Percentiles rank a stretch among this genome's conserved stretches.
These are phyloP conservation scores for Clarias fuscus DNA, from an alignment of 2,797 vertebrate genomes.

Conservation along the genomic window DNA sequence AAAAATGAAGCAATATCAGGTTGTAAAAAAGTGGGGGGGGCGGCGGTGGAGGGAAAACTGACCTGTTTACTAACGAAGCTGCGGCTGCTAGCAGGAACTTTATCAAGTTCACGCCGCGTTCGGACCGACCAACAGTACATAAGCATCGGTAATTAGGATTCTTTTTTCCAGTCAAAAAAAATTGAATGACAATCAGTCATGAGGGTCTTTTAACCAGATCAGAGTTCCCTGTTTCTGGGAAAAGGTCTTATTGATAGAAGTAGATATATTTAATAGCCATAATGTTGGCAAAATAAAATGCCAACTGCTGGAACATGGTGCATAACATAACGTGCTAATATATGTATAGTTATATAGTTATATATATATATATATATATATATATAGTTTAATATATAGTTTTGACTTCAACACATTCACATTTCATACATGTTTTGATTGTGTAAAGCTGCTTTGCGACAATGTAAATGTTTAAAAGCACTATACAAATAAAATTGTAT, in stretches of 20 bases:
- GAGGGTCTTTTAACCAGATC: background rate
- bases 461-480: too few relatives aligned
- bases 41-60: constrained; percentile 38
- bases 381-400: too few relatives aligned
- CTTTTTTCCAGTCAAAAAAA: background rate
- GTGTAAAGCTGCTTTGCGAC: too few relatives aligned
- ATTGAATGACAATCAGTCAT: background rate
- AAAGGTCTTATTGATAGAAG: background rate
- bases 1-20: constrained; percentile 56
- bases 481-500: too few relatives aligned
- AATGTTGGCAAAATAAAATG: too few relatives aligned
- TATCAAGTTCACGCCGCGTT: constrained; percentile 50
- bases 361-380: too few relatives aligned
- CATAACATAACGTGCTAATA: too few relatives aligned
- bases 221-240: background rate
- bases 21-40: constrained; percentile 40
- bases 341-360: too few relatives aligned
- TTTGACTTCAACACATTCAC: too few relatives aligned
- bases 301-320: too few relatives aligned
- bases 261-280: too few relatives aligned
- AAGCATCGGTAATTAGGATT: constrained; percentile 33
- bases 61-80: constrained; percentile 58
- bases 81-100: constrained; percentile 51
- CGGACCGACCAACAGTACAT: background rate
- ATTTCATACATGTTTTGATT: too few relatives aligned